phyloP scores from a whole-genome alignment of 1,140 invertebrate species.

The Archivesica marissinica region DNA sequence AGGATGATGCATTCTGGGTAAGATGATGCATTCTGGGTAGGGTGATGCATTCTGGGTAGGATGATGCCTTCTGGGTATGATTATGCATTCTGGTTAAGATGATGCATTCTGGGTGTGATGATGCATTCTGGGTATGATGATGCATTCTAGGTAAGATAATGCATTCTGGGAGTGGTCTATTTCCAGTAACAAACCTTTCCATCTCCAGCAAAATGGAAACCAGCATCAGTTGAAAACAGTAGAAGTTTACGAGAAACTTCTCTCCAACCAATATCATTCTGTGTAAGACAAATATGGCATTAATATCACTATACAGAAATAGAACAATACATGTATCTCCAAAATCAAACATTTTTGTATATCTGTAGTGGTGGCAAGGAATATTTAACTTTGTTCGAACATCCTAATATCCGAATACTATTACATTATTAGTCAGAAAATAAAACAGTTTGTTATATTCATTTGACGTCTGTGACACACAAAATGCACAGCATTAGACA shows the following conservation, averaged over 20 bases:
- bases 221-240: conserved; percentile 98
- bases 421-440: no score
- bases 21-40: no score
- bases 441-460: no score
- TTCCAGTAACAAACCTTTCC: conserved; percentile 88
- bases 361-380: no score
- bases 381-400: no score
- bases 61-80: no score
- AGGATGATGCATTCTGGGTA: background rate
- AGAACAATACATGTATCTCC: no score
- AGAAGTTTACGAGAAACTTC: conserved; percentile 95
- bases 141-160: conserved; percentile 24
- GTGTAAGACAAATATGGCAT: background rate
- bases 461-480: no score
- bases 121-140: conserved; percentile 16
- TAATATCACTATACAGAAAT: background rate
- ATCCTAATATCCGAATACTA: no score
- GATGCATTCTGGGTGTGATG: background rate
- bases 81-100: background rate
- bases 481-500: no score
- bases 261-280: conserved; percentile 90
- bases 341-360: no score
- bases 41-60: no score
- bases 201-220: conserved; percentile 99
- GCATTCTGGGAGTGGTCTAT: conserved; percentile 15